Evolutionary conservation across 2,113 vertebrate species (phyloP), one percentile per base, ranked within the genome.

Genomic region (Orcinus orca): DNA sequence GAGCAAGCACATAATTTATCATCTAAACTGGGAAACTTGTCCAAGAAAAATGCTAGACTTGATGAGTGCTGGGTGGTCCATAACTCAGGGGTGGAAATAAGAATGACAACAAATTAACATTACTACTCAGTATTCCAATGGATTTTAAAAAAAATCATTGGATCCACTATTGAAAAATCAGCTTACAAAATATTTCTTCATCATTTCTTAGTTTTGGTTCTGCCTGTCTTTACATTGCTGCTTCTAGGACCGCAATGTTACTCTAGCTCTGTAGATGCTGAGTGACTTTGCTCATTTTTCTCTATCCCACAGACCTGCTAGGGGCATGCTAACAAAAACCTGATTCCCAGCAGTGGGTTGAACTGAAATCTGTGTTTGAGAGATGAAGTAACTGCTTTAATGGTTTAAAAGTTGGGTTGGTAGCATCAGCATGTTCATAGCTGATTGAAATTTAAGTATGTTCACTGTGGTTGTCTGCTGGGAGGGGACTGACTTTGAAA

Each of bases 111-210:
- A 73, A 53, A 73, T 76, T 33, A 55, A 68, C 8, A 13, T 55
- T 82, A 20, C 29, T 21, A 8, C 14, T 53, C 9, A 1, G 6
- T 47, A 9, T 60, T 65, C 25, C 62, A 63, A 25, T 0, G 3
- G n/a, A 26, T 33, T 90, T 33, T 21, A 18, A 12, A 36, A 20
- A 21, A 47, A 96, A 38, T 9, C 6, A n/a, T 1, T 11, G 29
- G 15, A 18, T 33, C 55, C 5, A 15, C 29, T 4, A 5, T 3
- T 29, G n/a, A 10, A 80, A 67, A 31, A 60, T 29, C 10, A 20
- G 23, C 12, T 18, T 55, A 2, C 25, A 6, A 14, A 50, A 14
- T 38, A 2, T 21, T 13, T 15, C 5, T 8, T 17, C 4, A 0
- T 18, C 3, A 1, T 15, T 55, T 87, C 33, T 83, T 38, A 25